Conservation (phyloP, 2,888 invertebrate species). For the Phortica magna region DNA sequence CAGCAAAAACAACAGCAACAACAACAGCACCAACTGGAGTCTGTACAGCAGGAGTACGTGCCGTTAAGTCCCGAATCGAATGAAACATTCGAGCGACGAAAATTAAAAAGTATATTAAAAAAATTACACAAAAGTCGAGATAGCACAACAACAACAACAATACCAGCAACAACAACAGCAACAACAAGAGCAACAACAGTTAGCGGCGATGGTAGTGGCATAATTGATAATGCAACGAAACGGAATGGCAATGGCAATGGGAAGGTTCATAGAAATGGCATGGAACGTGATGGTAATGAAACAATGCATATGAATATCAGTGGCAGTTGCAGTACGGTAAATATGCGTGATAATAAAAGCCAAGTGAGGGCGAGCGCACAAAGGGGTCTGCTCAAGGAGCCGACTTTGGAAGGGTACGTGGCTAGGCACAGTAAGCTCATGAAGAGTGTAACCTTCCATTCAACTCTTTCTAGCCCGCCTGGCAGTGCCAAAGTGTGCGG, state of each 20-base stretch:
- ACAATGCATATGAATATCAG: no score
- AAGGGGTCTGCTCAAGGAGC: slow-evolving; percentile 86
- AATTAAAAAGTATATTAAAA: slow-evolving; percentile 91
- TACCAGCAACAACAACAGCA: not conserved
- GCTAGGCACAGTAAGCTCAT: slow-evolving; percentile 92
- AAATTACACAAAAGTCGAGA: slow-evolving; percentile 84
- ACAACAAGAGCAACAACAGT: slow-evolving; percentile 9
- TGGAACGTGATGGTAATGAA: slow-evolving; percentile 1
- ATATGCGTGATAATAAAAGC: slow-evolving; percentile 34
- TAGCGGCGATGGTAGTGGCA: not conserved
- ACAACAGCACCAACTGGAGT: slow-evolving; percentile 43
- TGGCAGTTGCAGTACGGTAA: no score
- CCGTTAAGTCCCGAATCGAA: slow-evolving; percentile 84
- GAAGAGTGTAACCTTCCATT: slow-evolving; percentile 93
- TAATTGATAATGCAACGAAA: not conserved
- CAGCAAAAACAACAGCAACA: slow-evolving; percentile 52
- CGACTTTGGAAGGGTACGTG: slow-evolving; percentile 92
- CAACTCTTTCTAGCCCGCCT: slow-evolving; percentile 90
- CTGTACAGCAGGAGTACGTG: slow-evolving; percentile 70
- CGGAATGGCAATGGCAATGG: not conserved
- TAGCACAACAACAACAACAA: slow-evolving; percentile 14
- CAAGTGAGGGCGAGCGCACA: slow-evolving; percentile 34
- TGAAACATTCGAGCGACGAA: slow-evolving; percentile 89
- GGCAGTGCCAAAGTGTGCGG: slow-evolving; percentile 76
- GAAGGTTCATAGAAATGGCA: not conserved